A percentile compares a stretch with the other conserved stretches of the same genome.
These are phyloP conservation scores for Sialis fuliginosa DNA, from an alignment of 2,888 invertebrate species.

Conservation along the genomic window DNA sequence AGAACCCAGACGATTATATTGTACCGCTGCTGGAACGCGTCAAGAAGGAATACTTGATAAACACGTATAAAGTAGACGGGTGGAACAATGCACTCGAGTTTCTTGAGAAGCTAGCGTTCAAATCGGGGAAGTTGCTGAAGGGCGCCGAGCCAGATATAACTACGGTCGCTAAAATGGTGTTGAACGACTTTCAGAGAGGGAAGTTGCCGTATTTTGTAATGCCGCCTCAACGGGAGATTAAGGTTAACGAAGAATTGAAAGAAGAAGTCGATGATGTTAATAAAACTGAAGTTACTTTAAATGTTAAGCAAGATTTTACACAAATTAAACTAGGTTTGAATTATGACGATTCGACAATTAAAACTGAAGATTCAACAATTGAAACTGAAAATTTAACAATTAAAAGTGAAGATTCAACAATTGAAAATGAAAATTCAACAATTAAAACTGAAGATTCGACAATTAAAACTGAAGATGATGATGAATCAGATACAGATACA, in stretches of 20 bases:
- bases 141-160: conserved; percentile 92
- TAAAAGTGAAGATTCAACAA: conserved; percentile 8
- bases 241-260: conserved; percentile 25
- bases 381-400: conserved; percentile 4
- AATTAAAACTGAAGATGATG: conserved; percentile 24
- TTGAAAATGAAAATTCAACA: conserved; percentile 22
- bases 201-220: conserved; percentile 87
- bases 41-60: conserved; percentile 69
- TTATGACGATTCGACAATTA: conserved; percentile 39
- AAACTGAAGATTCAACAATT: conserved; percentile 11
- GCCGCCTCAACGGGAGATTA: conserved; percentile 34
- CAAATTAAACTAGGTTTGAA: conserved; percentile 61
- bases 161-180: conserved; percentile 80
- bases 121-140: conserved; percentile 79
- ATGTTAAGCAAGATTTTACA: conserved; percentile 61
- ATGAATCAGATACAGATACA: conserved; percentile 32
- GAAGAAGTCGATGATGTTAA: conserved; percentile 14
- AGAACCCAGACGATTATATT: conserved; percentile 90
- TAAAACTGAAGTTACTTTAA: conserved; percentile 17
- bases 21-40: conserved; percentile 72
- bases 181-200: conserved; percentile 98
- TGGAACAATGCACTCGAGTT: conserved; percentile 79
- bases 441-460: conserved; percentile 22
- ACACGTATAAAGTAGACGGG: conserved; percentile 72
- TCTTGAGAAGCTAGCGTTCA: conserved; percentile 72